A percentile compares a stretch with the other conserved stretches of the same genome.
Conservation (phyloP, 2,888 invertebrate genomes). For the Sphinx pinastri region DNA sequence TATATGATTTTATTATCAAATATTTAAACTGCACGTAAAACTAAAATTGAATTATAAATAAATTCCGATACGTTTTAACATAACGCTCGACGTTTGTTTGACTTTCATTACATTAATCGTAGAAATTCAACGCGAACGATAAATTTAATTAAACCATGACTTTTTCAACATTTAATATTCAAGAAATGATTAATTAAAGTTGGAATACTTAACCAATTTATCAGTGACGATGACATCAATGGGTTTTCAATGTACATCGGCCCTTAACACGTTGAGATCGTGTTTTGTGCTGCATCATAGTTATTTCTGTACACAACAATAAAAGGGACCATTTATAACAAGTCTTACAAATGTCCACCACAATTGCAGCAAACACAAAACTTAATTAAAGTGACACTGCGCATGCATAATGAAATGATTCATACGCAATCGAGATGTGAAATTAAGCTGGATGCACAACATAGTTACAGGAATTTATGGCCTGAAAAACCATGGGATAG, state of each 20-base stretch:
- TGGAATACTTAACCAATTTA: conserved; percentile 4
- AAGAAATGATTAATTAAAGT: conserved; percentile 1
- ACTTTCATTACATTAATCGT: no score
- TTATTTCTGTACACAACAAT: conserved; percentile 67
- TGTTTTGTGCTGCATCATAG: conserved; percentile 57
- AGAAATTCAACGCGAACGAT: background rate
- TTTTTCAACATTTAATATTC: background rate
- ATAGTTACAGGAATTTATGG: background rate
- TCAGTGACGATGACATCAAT: conserved; percentile 13
- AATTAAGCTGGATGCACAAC: conserved; percentile 4
- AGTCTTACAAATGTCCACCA: conserved; percentile 64
- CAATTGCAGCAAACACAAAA: conserved; percentile 70
- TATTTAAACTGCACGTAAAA: background rate
- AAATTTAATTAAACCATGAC: background rate
- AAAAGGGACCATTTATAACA: conserved; percentile 60
- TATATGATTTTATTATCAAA: background rate
- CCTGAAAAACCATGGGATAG: background rate
- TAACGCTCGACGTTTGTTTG: no score
- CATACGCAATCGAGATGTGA: conserved; percentile 46
- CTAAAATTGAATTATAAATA: no score
- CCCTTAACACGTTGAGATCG: conserved; percentile 28
- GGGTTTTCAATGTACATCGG: conserved; percentile 18
- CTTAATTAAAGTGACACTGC: conserved; percentile 77
- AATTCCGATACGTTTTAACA: no score
- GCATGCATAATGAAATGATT: conserved; percentile 79